Evolutionary conservation across 2,888 invertebrate genomes (phyloP), one percentile per base, ranked within the genome.

Genomic region (Drosophila lacicola): DNA sequence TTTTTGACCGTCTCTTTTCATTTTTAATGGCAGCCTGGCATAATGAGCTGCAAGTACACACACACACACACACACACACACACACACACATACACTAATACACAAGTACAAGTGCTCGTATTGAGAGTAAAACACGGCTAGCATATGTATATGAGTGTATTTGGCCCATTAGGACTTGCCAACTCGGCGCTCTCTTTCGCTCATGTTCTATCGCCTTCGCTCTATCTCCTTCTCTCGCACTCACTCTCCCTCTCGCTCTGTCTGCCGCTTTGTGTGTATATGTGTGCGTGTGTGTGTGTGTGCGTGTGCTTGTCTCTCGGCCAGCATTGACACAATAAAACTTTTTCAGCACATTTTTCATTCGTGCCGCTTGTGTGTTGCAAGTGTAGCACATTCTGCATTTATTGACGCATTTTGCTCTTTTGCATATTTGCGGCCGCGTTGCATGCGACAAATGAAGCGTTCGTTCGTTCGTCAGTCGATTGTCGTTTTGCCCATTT

Each of bases 311-410:
- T 34, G 41, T 39, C 54, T 55, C 46, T 78, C 58, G 61, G 58
- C 75, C 82, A 82, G 88, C 82, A 88, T 88, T 82, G 82, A 88
- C 82, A 88, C 85, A 88, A 82, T 88, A 88, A 78, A 82, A 76
- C 79, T 85, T 85, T 78, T 78, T 73, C 69, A 72, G 63, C 80
- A 65, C 80, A 73, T 78, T 74, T 73, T 68, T 69, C 74, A 73
- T 69, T 75, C 56, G 62, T 56, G 70, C 42, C 41, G 61, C 69
- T 33, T 58, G 37, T 74, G 74, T 58, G 74, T 58, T 56, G 74
- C 74, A 75, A 78, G 69, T 75, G 74, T 72, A 57, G 73, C 78
- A 29, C 29, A 78, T 74, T 78, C 69, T 69, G 79, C 88, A 82
- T 82, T 87, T 87, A 87, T 82, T 84, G 82, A 88, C 85, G 82